Evolutionary conservation across 2,888 invertebrate genomes (phyloP), one percentile per base, ranked within the genome.

Genomic region (Agrotis puta): DNA sequence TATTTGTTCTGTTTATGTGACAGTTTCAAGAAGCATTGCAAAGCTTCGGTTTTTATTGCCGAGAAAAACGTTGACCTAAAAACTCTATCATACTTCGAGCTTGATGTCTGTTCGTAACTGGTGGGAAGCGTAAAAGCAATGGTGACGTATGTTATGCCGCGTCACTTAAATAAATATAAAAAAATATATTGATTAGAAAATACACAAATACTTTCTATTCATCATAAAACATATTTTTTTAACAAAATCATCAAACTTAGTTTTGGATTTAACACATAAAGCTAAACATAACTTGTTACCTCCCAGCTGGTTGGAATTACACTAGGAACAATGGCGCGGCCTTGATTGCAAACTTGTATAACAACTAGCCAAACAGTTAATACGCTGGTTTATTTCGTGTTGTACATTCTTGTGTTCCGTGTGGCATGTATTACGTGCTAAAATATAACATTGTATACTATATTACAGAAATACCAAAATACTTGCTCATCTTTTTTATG

Each of bases 311-410:
- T 76, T 68, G 64, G 39, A 39, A 39, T 39, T 39, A 39, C 51
- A 22, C 22, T 64, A 70, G 50, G 64, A 81, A 84, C 84, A 84
- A 84, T 84, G 67, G 79, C 48, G 62, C 74, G 83, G 79, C 81
- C 81, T 84, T 84, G 83, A 83, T 84, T 81, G 66, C 66, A 79
- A 84, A 84, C 83, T 83, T 77, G 83, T 83, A 74, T 68, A 77
- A 79, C 85, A 66, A 81, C 85, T 84, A 72, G 70, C 83, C 58
- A 70, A 77, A 77, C 82, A 71, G 74, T 70, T 71, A 76, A 63
- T 70, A 73, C 63, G 64, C 70, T 65, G 79, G 76, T 73, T 77
- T 84, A 75, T 83, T 77, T 84, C 48, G 71, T 81, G 58, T 65
- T 76, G 81, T 73, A 75, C 69, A 83, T 84, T 84, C 70, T 66